phyloP scores from a whole-genome alignment of 2,113 vertebrate genomes.

The Zingel zingel region DNA sequence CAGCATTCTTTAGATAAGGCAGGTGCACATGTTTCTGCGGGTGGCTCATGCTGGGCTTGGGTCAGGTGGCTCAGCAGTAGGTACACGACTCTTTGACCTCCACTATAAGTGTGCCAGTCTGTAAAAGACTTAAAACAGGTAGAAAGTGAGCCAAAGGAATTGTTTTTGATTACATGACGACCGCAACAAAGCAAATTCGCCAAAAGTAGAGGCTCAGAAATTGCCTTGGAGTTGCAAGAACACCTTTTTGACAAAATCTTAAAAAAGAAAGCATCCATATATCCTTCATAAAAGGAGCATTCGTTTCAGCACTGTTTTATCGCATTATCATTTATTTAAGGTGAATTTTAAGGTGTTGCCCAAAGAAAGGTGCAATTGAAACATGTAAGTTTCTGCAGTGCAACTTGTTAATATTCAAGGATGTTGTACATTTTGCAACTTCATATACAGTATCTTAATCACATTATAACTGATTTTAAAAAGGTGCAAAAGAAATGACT shows the following conservation, averaged over 20 bases:
- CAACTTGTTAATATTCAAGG: too few relatives aligned
- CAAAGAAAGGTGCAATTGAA: too few relatives aligned
- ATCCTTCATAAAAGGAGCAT: too few relatives aligned
- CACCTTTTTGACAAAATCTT: too few relatives aligned
- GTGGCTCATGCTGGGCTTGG: too few relatives aligned
- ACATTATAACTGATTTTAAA: neutral
- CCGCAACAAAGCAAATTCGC: too few relatives aligned
- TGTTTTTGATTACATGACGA: neutral
- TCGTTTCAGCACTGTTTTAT: too few relatives aligned
- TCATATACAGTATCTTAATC: neutral
- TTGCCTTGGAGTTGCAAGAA: too few relatives aligned
- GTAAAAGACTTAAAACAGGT: neutral
- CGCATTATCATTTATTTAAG: too few relatives aligned
- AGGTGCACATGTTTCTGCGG: neutral
- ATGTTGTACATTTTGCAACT: too few relatives aligned
- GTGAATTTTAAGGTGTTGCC: too few relatives aligned
- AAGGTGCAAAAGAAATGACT: neutral
- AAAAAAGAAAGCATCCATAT: too few relatives aligned
- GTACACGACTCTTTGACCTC: neutral
- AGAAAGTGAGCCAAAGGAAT: neutral
- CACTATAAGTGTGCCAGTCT: neutral
- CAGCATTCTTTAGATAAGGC: neutral
- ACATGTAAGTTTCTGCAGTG: neutral
- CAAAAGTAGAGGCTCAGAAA: neutral
- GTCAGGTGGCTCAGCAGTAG: neutral